Base-by-base conservation (phyloP, 2,113 vertebrate species). In the Dipodomys merriami region DNA sequence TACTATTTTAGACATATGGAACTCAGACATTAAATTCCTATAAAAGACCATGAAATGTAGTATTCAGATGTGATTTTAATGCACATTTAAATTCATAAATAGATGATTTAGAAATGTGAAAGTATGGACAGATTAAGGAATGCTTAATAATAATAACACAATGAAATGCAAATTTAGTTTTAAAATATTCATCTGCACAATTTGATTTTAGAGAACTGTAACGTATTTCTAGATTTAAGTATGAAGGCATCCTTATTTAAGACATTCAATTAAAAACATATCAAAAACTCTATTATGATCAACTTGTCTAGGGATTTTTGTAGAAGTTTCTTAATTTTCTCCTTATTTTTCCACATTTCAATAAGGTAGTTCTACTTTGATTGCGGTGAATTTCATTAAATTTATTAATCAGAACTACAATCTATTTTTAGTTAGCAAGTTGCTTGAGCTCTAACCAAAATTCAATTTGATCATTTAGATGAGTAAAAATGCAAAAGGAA, bases 321-420 rank as follows among this genome's bases (percentile, higher is more conserved):
- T 69, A 60, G 19, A 74, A 79, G 39, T 60, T 88, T 73, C 57
- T 83, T 92, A 65, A 72, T 74, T 91, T 91, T 93, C 23, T 72
- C 13, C 67, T 60, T 10, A 27, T 80, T 5, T 11, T 73, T 90
- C 9, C 30, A 81, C 20, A 74, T 80, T 95, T 94, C 53, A 92
- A 2, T 25, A 93, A 71, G 44, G 5, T 44, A 19, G 16, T n/a
- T 60, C 23, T 82, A 33, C 33, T 57, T 86, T 77, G 25, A 69
- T 83, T 9, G 29, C 15, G 22, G 12, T 86, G 7, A 87, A 91
- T 23, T 67, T 83, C 77, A 8, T 22, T 83, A 44, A 15, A 65
- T 44, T 27, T 30, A 64, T 60, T 57, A 74, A 86, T 89, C 44
- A 88, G 35, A 90, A 95, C 77, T 78, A 62, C 82, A 87, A 57